phyloP scores from a whole-genome alignment of 2,888 invertebrate genomes.

The Lobophora halterata region DNA sequence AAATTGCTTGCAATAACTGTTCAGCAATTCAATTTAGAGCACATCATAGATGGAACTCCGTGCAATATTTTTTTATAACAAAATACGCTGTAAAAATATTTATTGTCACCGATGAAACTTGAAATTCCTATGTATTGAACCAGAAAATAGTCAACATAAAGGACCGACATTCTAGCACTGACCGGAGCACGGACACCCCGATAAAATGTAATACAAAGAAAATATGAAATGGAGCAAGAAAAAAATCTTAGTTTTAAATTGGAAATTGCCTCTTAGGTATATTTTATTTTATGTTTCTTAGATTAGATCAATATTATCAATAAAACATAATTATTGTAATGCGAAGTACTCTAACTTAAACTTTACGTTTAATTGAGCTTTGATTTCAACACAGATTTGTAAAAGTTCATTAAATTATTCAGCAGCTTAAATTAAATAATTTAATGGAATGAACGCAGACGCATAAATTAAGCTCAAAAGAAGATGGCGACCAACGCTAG shows the following conservation, averaged over 20 bases:
- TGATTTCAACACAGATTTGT: slow-evolving; percentile 8
- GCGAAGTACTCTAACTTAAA: too few relatives aligned
- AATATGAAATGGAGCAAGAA: background rate
- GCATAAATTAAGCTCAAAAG: slow-evolving; percentile 66
- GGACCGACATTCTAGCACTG: slow-evolving; percentile 65
- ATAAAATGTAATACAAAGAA: slow-evolving; percentile 53
- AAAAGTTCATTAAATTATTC: slow-evolving; percentile 17
- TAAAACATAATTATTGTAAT: too few relatives aligned
- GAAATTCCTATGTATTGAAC: slow-evolving; percentile 67
- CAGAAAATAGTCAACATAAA: slow-evolving; percentile 78
- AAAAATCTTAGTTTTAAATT: too few relatives aligned
- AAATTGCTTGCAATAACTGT: background rate
- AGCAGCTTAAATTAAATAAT: slow-evolving; percentile 21
- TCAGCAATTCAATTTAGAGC: slow-evolving; percentile 2
- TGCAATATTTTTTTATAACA: slow-evolving; percentile 46
- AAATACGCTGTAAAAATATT: slow-evolving; percentile 63
- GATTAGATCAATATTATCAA: too few relatives aligned
- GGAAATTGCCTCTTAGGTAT: too few relatives aligned
- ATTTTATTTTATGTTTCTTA: too few relatives aligned
- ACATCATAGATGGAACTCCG: slow-evolving; percentile 15
- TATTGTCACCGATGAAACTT: slow-evolving; percentile 56
- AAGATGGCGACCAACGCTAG: slow-evolving; percentile 57
- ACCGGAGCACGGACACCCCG: slow-evolving; percentile 57
- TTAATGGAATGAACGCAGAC: slow-evolving; percentile 31
- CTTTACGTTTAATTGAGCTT: too few relatives aligned